Conservation (phyloP, 2,113 vertebrate genomes). For the Apodemus speciosus region DNA sequence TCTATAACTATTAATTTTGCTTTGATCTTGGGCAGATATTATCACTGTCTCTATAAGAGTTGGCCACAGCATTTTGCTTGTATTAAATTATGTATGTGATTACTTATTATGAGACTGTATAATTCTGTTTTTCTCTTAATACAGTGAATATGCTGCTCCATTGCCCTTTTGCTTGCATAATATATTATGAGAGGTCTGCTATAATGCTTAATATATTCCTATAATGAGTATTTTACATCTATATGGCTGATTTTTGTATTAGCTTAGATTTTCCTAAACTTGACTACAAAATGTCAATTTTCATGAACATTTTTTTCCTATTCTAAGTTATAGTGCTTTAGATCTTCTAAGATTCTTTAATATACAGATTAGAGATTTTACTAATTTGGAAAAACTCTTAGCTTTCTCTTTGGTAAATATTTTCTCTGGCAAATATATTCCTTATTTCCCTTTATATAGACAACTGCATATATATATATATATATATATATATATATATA, state of each 20-base stretch:
- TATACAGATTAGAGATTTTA: neutral
- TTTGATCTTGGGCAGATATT: neutral
- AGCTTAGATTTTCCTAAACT: neutral
- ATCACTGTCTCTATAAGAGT: neutral
- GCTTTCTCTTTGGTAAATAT: neutral
- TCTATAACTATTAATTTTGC: neutral
- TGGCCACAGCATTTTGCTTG: neutral
- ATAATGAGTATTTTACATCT: neutral
- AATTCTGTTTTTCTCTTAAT: neutral
- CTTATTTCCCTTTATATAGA: neutral
- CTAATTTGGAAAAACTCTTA: neutral
- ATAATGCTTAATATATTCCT: neutral
- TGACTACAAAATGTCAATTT: neutral
- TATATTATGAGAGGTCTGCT: neutral
- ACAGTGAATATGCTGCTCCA: neutral
- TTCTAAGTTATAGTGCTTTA: neutral
- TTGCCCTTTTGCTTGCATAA: neutral
- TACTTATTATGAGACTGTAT: neutral
- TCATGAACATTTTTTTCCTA: neutral
- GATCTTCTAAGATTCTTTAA: neutral
- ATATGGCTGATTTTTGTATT: neutral
- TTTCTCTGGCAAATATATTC: neutral
- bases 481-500: neutral
- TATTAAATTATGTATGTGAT: neutral
- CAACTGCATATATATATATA: neutral